Evolutionary conservation across 2,797 vertebrate species (phyloP), one percentile per base, ranked within the genome.

Genomic region (Momotus momota): DNA sequence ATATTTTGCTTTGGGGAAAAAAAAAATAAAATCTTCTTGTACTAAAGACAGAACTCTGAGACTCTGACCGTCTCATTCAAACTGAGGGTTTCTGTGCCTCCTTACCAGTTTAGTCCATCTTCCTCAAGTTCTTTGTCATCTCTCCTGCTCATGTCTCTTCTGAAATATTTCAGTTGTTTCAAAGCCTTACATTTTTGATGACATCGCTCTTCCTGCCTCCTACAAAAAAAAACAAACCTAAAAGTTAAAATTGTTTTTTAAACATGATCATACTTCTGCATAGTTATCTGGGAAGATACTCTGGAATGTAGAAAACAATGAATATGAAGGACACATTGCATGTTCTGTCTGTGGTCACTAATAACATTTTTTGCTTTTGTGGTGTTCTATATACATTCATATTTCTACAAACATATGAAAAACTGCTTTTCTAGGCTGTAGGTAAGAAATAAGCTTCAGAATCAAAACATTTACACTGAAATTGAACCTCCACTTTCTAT

Each of bases 171-270:
- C 78, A 94, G 12, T 4, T 92, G 92, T 46, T 94, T 67, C 49
- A 98, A 96, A 49, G 97, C 94, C 6, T 58, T 72, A 31, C 95
- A 97, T 93, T 96, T 98, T 90, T 92, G 96, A 45, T 92, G 79
- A 14, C 96, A 79, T 25, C 90, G 96, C 52, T 97, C 97, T 83
- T 98, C 97, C 65, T 98, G 97, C 46, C 90, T 96, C 93, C 98
- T 98, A 52, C 10, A 73, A 91, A 91, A 91, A 91, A 48, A 35
- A 35, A 35, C 35, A 19, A n/a, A 2, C 23, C 33, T 45, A 10
- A 46, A 69, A 86, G 23, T 78, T 52, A 58, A 65, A 66, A 6
- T 4, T 71, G 13, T 45, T 22, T 79, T 89, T 96, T 73, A 64
- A 82, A 71, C 16, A 16, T 27, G 20, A 49, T 15, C 25, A 18